Evolutionary conservation across 2,797 vertebrate genomes (phyloP).

Genomic region (Mormyrops boulengeri): DNA sequence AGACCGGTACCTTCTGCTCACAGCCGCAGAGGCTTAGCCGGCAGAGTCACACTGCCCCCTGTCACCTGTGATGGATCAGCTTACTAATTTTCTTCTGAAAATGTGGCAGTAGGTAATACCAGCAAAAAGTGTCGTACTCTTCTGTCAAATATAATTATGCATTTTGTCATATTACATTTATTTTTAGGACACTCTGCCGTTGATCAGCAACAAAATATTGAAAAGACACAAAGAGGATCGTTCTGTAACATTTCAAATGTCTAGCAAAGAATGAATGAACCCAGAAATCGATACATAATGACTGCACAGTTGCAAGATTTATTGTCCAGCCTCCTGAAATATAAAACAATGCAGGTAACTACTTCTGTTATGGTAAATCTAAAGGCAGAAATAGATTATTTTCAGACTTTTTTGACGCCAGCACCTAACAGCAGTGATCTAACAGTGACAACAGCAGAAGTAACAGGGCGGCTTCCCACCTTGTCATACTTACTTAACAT

Average conservation of each 20-base stretch:
- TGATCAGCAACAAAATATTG: background rate
- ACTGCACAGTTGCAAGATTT: background rate
- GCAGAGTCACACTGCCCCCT: background rate
- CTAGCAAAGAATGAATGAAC: background rate
- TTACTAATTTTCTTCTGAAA: background rate
- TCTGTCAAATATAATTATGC: background rate
- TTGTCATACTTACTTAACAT: background rate
- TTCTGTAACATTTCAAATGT: background rate
- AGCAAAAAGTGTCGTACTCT: background rate
- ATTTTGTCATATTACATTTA: background rate
- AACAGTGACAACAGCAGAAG: background rate
- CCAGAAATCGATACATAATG: background rate
- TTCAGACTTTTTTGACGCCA: background rate
- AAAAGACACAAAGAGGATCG: background rate
- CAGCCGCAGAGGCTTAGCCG: background rate
- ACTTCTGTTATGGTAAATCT: background rate
- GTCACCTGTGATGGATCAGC: background rate
- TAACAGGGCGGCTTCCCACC: background rate
- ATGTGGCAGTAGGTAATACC: background rate
- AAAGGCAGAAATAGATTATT: background rate
- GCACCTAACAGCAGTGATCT: background rate
- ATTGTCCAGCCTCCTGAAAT: background rate
- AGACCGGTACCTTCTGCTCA: background rate
- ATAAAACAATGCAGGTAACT: background rate
- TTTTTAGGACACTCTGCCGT: background rate